Conservation (phyloP, 1,140 invertebrate genomes). For the Solen grandis region DNA sequence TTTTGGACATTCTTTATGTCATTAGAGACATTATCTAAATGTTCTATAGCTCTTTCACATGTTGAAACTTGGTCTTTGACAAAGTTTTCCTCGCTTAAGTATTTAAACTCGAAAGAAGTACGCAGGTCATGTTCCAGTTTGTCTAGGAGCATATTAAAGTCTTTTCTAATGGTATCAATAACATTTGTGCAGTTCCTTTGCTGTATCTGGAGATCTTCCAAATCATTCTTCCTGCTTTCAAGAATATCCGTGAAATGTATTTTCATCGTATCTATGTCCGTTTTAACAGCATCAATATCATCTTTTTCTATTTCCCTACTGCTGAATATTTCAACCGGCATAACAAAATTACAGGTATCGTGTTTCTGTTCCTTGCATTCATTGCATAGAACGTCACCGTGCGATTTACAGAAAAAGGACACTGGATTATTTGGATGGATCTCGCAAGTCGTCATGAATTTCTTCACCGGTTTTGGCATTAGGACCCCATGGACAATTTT, state of each 20-base stretch:
- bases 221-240: constrained; percentile 21
- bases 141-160: constrained; percentile 34
- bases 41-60: constrained; percentile 32
- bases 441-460: constrained; percentile 28
- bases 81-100: background rate
- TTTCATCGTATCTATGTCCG: constrained; percentile 1
- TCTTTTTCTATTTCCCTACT: constrained; percentile 38
- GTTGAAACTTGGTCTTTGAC: constrained; percentile 17
- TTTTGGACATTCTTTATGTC: constrained; percentile 12
- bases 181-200: constrained; percentile 9
- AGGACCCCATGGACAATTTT: constrained; percentile 46
- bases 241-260: constrained; percentile 42
- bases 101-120: constrained; percentile 4
- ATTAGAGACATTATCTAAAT: background rate
- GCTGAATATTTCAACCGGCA: constrained; percentile 23
- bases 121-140: constrained; percentile 24
- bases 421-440: constrained; percentile 42
- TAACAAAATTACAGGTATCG: constrained; percentile 29
- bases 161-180: constrained; percentile 16
- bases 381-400: constrained; percentile 33
- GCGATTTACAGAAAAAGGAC: constrained; percentile 36
- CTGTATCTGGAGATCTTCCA: constrained; percentile 19
- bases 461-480: constrained; percentile 50
- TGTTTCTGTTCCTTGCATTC: constrained; percentile 42
- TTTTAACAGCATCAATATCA: constrained; percentile 22